Percentiles rank a stretch among this genome's conserved stretches.
These are phyloP conservation scores for Tenualosa ilisha DNA, from an alignment of 2,797 vertebrate genomes.

Conservation along the genomic window DNA sequence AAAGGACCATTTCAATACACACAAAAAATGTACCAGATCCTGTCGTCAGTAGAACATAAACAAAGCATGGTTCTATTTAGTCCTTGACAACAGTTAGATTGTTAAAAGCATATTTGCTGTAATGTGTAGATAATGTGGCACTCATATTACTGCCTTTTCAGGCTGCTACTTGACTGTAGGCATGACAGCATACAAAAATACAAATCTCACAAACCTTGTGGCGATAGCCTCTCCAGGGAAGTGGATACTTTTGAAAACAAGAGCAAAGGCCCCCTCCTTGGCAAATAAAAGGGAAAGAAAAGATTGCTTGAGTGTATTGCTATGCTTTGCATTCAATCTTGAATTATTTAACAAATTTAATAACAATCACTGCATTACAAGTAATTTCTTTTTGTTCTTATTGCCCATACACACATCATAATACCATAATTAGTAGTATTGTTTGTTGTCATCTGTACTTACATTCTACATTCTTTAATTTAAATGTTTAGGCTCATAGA, in stretches of 20 bases:
- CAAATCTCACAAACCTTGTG: constrained; percentile 78
- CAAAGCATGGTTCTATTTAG: constrained; percentile 3
- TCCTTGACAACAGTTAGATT: background rate
- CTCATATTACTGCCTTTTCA: background rate
- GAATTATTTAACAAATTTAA: background rate
- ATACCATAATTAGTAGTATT: too few relatives aligned
- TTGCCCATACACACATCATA: background rate
- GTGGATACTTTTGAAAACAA: constrained; percentile 94
- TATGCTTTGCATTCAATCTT: background rate
- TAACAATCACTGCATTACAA: background rate
- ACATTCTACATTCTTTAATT: too few relatives aligned
- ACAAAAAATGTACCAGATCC: background rate
- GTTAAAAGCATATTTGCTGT: background rate
- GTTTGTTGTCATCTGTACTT: too few relatives aligned
- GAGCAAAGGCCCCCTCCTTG: constrained; percentile 91
- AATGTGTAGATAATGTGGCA: background rate
- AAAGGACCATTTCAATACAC: background rate
- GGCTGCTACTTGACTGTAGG: constrained; percentile 21
- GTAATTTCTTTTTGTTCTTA: background rate
- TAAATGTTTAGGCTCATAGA: too few relatives aligned
- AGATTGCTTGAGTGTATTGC: background rate
- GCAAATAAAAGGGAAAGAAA: constrained; percentile 48
- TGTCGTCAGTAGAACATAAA: background rate
- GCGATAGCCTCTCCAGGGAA: constrained; percentile 90
- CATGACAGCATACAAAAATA: constrained; percentile 17